Evolutionary conservation across 2,113 vertebrate species (phyloP), one percentile per base, ranked within the genome.

Genomic region (Elephas maximus): DNA sequence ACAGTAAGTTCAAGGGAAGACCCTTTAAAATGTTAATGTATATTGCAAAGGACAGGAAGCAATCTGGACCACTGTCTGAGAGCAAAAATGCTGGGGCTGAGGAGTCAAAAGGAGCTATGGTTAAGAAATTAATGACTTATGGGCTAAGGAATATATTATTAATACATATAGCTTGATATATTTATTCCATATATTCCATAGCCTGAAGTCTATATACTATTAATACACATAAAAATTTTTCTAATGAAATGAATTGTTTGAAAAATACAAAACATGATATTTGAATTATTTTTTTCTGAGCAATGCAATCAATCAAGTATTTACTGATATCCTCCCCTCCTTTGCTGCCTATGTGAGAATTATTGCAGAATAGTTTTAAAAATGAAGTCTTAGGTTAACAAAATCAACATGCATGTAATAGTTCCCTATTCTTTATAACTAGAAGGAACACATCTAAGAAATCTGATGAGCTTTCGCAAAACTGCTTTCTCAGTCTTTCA

Each of bases 11-110:
- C 30, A 41, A 67, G 33, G 20, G 67, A 69, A 81, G n/a, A n/a
- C 20, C 14, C 21, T 78, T 83, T 81, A 96, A 96, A 93, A 87
- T 91, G 48, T 57, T 53, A 65, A 81, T 85, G 3, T 45, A 33
- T 65, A 91, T 80, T 91, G 8, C 28, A 84, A 76, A 90, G 65
- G 63, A 95, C 63, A 96, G 37, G 23, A 87, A 89, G 17, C 30
- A 82, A 87, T 78, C 41, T 41, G 10, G 73, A 30, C 33, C 20
- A 48, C 5, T 8, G 10, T 71, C 18, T 83, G 37, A 90, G 12
- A 93, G 15, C 24, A 78, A 82, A 88, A 53, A 65, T 65, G 6
- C 9, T 3, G 10, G 3, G 0, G 0, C 18, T 77, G 6, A 73
- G 10, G 8, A 63, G 21, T 77, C 48, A 33, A 88, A 60, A 44